phyloP scores from a whole-genome alignment of 2,797 vertebrate genomes.

The Kryptolebias ocellatus region DNA sequence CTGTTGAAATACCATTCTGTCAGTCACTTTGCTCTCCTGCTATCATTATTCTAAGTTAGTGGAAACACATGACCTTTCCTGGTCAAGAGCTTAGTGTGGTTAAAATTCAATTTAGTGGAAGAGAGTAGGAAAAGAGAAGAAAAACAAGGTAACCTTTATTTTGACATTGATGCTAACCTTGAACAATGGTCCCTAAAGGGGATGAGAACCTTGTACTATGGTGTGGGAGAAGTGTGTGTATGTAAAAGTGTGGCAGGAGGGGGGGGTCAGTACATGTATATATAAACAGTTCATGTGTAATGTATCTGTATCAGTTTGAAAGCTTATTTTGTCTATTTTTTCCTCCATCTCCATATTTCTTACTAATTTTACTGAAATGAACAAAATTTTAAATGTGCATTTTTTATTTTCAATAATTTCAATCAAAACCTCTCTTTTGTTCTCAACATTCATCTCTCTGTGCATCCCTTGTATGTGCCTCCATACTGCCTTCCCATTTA shows the following conservation, averaged over 20 bases:
- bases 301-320: neutral
- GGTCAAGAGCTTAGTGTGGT: slow-evolving; percentile 71
- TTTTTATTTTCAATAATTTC: slow-evolving; percentile 55
- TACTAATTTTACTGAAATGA: slow-evolving; percentile 30
- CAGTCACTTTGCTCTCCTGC: slow-evolving; percentile 45
- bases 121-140: slow-evolving; percentile 50
- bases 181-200: slow-evolving; percentile 64
- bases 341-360: slow-evolving; percentile 20
- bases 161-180: slow-evolving; percentile 76
- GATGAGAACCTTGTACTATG: slow-evolving; percentile 50
- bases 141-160: slow-evolving; percentile 73
- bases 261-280: too few relatives aligned
- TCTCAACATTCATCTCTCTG: slow-evolving; percentile 25
- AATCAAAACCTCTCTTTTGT: slow-evolving; percentile 38
- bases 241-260: neutral
- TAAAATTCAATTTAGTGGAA: slow-evolving; percentile 77
- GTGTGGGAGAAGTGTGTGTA: slow-evolving; percentile 35
- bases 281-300: slow-evolving; percentile 1
- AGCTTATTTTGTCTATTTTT: neutral
- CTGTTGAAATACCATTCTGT: slow-evolving; percentile 55
- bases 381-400: slow-evolving; percentile 25
- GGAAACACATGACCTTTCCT: slow-evolving; percentile 74
- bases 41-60: slow-evolving; percentile 74
- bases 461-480: slow-evolving; percentile 30
- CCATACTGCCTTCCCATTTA: slow-evolving; percentile 50